These are phyloP conservation scores for Schizothorax lantsangensis DNA, from an alignment of 2,797 vertebrate species.

Conservation along the genomic window DNA sequence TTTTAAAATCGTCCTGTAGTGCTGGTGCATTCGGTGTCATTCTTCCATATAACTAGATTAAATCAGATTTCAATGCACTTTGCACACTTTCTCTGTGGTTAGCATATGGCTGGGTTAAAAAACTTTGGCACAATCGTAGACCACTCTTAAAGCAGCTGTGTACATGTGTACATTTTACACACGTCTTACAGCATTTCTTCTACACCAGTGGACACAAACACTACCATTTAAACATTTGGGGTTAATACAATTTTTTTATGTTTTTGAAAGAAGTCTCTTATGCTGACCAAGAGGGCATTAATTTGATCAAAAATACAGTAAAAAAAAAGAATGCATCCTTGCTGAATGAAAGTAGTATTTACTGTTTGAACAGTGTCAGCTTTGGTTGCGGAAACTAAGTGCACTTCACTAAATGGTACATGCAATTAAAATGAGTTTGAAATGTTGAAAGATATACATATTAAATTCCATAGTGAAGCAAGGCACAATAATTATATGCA, in stretches of 20 bases:
- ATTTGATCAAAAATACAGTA: background rate
- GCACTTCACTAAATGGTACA: background rate
- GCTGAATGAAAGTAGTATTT: too few species aligned
- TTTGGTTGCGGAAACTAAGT: background rate
- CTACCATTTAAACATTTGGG: background rate
- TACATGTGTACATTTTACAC: background rate
- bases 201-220: background rate
- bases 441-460: background rate
- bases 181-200: background rate
- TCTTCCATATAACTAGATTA: background rate
- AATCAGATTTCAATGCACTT: background rate
- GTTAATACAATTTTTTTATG: background rate
- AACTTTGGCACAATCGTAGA: background rate
- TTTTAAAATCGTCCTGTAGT: background rate
- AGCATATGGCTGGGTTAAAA: background rate
- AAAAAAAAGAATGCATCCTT: too few species aligned
- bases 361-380: too few species aligned
- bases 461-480: background rate
- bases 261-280: background rate
- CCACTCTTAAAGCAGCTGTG: background rate
- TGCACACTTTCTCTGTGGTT: background rate
- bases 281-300: background rate
- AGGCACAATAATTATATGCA: too few species aligned
- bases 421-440: background rate
- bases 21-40: background rate